Conservation (phyloP, 2,797 vertebrate species). For the Microctenopoma steveboyesi region DNA sequence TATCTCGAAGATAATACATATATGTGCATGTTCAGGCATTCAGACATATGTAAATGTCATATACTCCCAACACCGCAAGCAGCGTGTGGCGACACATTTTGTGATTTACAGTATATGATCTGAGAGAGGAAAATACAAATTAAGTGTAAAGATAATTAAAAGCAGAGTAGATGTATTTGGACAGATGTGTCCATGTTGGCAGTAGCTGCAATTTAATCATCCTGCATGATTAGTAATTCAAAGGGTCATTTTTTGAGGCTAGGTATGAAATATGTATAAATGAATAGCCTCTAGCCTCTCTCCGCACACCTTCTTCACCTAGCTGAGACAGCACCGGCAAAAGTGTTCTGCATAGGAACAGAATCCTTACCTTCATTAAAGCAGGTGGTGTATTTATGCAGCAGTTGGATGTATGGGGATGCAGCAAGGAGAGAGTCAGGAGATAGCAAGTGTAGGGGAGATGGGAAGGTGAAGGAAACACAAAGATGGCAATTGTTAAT, state of each 20-base stretch:
- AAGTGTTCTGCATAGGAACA: slow-evolving; percentile 73
- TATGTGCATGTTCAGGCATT: slow-evolving; percentile 42
- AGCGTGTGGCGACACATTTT: slow-evolving; percentile 33
- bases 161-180: slow-evolving; percentile 47
- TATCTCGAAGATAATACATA: slow-evolving; percentile 57
- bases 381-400: slow-evolving; percentile 84
- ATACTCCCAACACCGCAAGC: slow-evolving; percentile 33
- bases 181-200: slow-evolving; percentile 56
- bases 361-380: slow-evolving; percentile 83
- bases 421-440: slow-evolving; percentile 66
- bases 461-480: slow-evolving; percentile 68
- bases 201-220: slow-evolving; percentile 61
- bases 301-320: slow-evolving; percentile 79
- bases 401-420: slow-evolving; percentile 72
- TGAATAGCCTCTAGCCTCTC: slow-evolving; percentile 73
- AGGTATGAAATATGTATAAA: slow-evolving; percentile 85
- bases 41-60: slow-evolving; percentile 65
- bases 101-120: slow-evolving; percentile 41
- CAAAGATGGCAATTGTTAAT: slow-evolving; percentile 75
- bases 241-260: slow-evolving; percentile 74
- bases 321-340: slow-evolving; percentile 83
- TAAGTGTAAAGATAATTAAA: slow-evolving; percentile 47
- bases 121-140: slow-evolving; percentile 31
- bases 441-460: slow-evolving; percentile 48
- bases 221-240: slow-evolving; percentile 72